Base-by-base conservation (phyloP, 2,113 vertebrate species). In the Acanthochromis polyacanthus region DNA sequence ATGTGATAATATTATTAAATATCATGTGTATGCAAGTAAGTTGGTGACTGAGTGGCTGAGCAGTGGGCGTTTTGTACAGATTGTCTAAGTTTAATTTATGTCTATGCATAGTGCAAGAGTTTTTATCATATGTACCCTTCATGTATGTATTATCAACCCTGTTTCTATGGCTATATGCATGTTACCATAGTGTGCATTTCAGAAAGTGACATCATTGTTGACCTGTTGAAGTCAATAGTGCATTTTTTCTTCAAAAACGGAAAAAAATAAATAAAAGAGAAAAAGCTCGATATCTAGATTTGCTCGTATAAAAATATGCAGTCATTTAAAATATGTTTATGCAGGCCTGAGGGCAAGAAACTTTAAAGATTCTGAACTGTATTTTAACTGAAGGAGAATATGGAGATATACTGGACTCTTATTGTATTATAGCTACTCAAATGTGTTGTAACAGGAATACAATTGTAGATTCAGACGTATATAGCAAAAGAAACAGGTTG, bases 131-230 rank as follows among this genome's bases (percentile, higher is more conserved):
- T 74, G 52, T 60, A 78, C 71, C 38, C 38, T 72, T 23, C 61
- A 65, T 72, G 52, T 71, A 67, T 86, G 83, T 16, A 68, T 23
- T 62, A 71, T 69, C 59, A 78, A 63, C 75, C 60, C 60, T 76
- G 60, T 45, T 38, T 75, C 57, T 87, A 89, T 88, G 89, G 84
- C 85, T 89, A 73, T 83, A 75, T 71, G 74, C 75, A 72, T 52
- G 58, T 80, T 75, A 81, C 50, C 68, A 74, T 53, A 23, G 8
- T 67, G 77, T 81, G 80, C 84, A 90, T 85, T 84, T 91, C 17
- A 75, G 22, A 88, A 90, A 85, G 80, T 89, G 91, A 94, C 93
- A 94, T 94, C 90, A 88, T 89, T 57, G 48, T 59, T 83, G 76
- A 91, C 87, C 78, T 75, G 55, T 50, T 78, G 53, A 74, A 80